Percentiles rank a stretch among this genome's conserved stretches.
phyloP scores from a whole-genome alignment of 2,113 vertebrate genomes.

The Nematolebias whitei region DNA sequence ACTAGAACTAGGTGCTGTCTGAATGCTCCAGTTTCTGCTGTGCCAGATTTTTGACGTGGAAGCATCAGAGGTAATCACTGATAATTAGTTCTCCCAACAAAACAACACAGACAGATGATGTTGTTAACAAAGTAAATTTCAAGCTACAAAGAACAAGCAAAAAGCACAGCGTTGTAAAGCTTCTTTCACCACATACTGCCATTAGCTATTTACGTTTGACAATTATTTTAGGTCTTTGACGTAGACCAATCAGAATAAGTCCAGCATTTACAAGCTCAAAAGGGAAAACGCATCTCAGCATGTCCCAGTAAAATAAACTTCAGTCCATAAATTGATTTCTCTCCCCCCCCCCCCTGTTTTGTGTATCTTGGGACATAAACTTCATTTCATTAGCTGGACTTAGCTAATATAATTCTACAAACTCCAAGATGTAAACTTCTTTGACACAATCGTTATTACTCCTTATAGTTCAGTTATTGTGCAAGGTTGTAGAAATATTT shows the following conservation, averaged over 20 bases:
- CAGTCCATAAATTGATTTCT: background rate
- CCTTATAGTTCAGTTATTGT: slow-evolving; percentile 7
- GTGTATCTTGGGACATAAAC: background rate
- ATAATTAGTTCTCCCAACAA: background rate
- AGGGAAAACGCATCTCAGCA: background rate
- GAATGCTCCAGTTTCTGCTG: background rate
- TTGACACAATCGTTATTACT: slow-evolving; percentile 7
- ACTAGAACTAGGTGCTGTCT: background rate
- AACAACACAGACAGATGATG: background rate
- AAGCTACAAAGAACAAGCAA: background rate
- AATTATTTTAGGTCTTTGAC: background rate
- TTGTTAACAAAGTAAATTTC: background rate
- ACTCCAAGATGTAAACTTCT: slow-evolving; percentile 20
- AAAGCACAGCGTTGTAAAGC: background rate
- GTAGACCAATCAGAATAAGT: background rate
- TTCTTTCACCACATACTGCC: background rate
- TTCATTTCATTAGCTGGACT: background rate
- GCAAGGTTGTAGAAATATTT: slow-evolving; percentile 5
- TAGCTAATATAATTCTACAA: background rate
- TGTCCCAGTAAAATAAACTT: background rate
- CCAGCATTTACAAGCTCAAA: background rate
- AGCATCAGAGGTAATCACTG: background rate
- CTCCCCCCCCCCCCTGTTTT: background rate
- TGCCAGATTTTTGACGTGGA: background rate
- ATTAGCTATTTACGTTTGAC: background rate